Percentiles rank a stretch among this genome's conserved stretches.
phyloP scores from a whole-genome alignment of 2,888 invertebrate species.

The Harpagoxenus sublaevis region DNA sequence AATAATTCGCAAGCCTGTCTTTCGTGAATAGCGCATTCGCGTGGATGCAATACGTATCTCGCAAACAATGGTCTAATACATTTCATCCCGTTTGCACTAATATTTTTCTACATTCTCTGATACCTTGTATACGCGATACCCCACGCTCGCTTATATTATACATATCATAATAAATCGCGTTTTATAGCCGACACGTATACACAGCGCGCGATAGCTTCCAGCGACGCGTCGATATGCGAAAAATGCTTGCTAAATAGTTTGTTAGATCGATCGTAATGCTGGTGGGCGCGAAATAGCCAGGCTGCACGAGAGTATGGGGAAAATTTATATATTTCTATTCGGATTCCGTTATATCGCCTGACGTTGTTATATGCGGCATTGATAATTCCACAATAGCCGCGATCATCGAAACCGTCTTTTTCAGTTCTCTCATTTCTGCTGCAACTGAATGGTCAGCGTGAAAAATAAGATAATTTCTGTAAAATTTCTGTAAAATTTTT shows the following conservation, averaged over 20 bases:
- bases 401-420: background rate
- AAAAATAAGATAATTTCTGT: background rate
- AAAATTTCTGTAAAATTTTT: too few species aligned
- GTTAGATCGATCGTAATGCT: constrained; percentile 60
- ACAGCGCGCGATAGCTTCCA: constrained; percentile 34
- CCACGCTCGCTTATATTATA: constrained; percentile 12
- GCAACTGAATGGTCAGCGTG: background rate
- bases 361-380: background rate
- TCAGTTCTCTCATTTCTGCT: background rate
- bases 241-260: constrained; percentile 68
- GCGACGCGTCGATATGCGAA: constrained; percentile 55
- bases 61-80: constrained; percentile 73
- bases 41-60: constrained; percentile 55
- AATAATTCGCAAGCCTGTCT: constrained; percentile 67
- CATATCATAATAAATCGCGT: constrained; percentile 63
- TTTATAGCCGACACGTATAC: constrained; percentile 53
- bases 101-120: constrained; percentile 62
- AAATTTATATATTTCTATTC: constrained; percentile 56
- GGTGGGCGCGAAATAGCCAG: constrained; percentile 39
- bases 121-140: constrained; percentile 66
- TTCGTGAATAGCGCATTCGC: constrained; percentile 54
- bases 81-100: constrained; percentile 62
- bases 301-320: background rate
- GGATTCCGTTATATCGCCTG: background rate
- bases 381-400: constrained; percentile 8